Conservation (phyloP, 1,140 invertebrate species). For the Samia ricini region DNA sequence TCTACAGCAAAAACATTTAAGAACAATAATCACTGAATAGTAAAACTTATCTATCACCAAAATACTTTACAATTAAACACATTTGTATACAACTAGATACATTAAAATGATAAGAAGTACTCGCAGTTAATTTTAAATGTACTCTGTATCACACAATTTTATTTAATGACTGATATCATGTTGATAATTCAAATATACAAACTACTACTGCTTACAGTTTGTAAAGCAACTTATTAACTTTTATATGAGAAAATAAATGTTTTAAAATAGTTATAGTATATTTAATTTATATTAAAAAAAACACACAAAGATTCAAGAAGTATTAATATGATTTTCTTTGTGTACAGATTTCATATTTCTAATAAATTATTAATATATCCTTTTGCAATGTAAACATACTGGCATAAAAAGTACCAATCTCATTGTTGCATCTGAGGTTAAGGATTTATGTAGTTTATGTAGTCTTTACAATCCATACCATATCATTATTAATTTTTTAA, state of each 20-base stretch:
- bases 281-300: too few species aligned
- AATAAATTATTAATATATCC: too few species aligned
- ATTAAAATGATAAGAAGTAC: background rate
- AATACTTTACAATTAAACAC: background rate
- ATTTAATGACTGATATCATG: background rate
- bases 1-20: background rate
- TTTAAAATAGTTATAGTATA: too few species aligned
- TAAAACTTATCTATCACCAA: background rate
- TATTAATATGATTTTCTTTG: too few species aligned
- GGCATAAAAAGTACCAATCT: too few species aligned
- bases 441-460: too few species aligned
- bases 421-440: too few species aligned
- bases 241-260: background rate
- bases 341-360: too few species aligned
- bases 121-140: background rate
- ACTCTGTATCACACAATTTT: background rate
- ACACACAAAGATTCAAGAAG: too few species aligned
- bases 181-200: background rate
- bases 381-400: too few species aligned
- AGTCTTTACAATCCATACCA: too few species aligned
- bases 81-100: background rate
- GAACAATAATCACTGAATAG: background rate
- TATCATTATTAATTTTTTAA: too few species aligned
- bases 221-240: background rate
- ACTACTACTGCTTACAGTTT: background rate